A percentile compares a stretch with the other conserved stretches of the same genome.
Conservation (phyloP, 1,140 invertebrate species). For the Orussus abietinus region DNA sequence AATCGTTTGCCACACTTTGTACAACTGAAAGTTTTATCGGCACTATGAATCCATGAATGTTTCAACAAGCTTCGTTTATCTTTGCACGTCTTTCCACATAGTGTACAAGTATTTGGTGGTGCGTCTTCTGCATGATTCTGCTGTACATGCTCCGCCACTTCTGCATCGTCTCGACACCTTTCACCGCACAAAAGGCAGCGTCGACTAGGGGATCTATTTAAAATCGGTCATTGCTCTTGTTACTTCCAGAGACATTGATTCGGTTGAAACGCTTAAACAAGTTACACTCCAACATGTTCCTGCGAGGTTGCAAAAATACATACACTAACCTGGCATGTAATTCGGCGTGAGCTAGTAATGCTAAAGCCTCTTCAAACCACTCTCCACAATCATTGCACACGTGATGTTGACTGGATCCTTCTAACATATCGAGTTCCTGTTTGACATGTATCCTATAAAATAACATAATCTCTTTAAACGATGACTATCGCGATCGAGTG, state of each 20-base stretch:
- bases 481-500: too few relatives aligned
- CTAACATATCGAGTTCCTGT: slow-evolving; percentile 51
- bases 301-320: too few relatives aligned
- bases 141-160: slow-evolving; percentile 58
- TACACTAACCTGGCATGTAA: slow-evolving; percentile 66
- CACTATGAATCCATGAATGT: slow-evolving; percentile 64
- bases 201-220: slow-evolving; percentile 46
- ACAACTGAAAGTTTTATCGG: slow-evolving; percentile 58
- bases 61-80: slow-evolving; percentile 65
- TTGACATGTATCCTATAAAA: slow-evolving; percentile 49
- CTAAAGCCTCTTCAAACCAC: slow-evolving; percentile 67
- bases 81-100: slow-evolving; percentile 64
- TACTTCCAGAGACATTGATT: too few relatives aligned
- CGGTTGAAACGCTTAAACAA: too few relatives aligned
- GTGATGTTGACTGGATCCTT: slow-evolving; percentile 53
- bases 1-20: slow-evolving; percentile 66
- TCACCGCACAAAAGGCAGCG: slow-evolving; percentile 65
- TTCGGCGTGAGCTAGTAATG: slow-evolving; percentile 72
- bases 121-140: slow-evolving; percentile 55
- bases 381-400: slow-evolving; percentile 74
- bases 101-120: slow-evolving; percentile 58
- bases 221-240: too few relatives aligned
- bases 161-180: slow-evolving; percentile 55
- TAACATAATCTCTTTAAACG: too few relatives aligned
- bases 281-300: too few relatives aligned